Evolutionary conservation across 2,888 invertebrate species (phyloP).

Genomic region (Oligia latruncula): DNA sequence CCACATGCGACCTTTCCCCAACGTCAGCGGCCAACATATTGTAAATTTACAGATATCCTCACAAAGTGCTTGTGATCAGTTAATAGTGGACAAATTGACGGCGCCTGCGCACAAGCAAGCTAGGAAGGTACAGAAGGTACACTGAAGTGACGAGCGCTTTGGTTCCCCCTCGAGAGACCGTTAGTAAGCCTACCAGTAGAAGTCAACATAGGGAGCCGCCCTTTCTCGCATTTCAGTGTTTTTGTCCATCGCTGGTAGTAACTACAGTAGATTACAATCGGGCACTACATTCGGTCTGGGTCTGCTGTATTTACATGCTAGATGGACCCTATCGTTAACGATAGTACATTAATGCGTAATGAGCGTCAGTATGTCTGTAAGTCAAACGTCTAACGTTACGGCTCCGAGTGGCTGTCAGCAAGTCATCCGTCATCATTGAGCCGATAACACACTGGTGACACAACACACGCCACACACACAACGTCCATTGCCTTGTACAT

Average conservation of each 20-base stretch:
- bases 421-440: not conserved
- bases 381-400: not conserved
- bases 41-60: conserved; percentile 48
- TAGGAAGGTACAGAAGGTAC: conserved; percentile 11
- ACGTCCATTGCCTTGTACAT: not conserved
- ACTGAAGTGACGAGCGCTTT: not conserved
- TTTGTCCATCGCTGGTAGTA: not conserved
- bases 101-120: not conserved
- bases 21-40: conserved; percentile 12
- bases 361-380: conserved; percentile 28
- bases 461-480: not conserved
- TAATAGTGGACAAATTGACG: conserved; percentile 31
- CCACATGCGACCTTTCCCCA: not conserved
- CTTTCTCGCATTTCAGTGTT: too few species aligned
- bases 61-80: conserved; percentile 15
- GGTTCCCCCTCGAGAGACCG: too few species aligned
- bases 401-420: not conserved
- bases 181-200: not conserved
- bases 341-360: conserved; percentile 7
- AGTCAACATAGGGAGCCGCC: too few species aligned
- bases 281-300: not conserved
- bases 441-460: conserved; percentile 10
- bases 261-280: too few species aligned
- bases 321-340: conserved; percentile 2
- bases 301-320: not conserved